A percentile compares a stretch with the other conserved stretches of the same genome.
These are phyloP conservation scores for Pyrochroa serraticornis DNA, from an alignment of 2,888 invertebrate species.

Conservation along the genomic window DNA sequence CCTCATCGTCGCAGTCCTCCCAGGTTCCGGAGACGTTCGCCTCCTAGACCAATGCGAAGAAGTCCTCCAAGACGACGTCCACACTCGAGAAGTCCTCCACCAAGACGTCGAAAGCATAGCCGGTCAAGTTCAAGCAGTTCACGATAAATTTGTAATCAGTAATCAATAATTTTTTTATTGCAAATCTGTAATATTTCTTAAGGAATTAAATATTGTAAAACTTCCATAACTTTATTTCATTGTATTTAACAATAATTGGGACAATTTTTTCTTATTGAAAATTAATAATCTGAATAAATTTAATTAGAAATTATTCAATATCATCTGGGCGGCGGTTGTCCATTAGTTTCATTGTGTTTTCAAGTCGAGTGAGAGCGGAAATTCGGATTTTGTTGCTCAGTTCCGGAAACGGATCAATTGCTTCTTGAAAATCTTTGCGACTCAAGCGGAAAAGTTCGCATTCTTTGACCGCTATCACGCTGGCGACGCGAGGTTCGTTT, in stretches of 20 bases:
- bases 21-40: conserved; percentile 56
- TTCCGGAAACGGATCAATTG: conserved; percentile 10
- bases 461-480: conserved; percentile 57
- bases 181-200: too few species aligned
- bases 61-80: conserved; percentile 66
- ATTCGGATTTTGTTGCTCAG: background rate
- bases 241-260: too few species aligned
- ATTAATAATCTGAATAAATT: too few species aligned
- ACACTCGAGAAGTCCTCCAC: conserved; percentile 63
- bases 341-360: background rate
- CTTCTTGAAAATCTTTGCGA: conserved; percentile 50
- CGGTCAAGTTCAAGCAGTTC: conserved; percentile 78
- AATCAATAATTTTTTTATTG: too few species aligned
- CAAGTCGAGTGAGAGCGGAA: conserved; percentile 3
- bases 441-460: conserved; percentile 56
- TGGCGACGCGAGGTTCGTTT: conserved; percentile 53
- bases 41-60: conserved; percentile 52
- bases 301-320: too few species aligned
- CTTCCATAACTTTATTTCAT: too few species aligned
- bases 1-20: conserved; percentile 64
- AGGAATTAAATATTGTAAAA: too few species aligned
- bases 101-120: conserved; percentile 71
- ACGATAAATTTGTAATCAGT: conserved; percentile 56
- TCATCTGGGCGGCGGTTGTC: too few species aligned
- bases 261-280: too few species aligned